phyloP scores from a whole-genome alignment of 2,888 invertebrate species.

The Sarcophaga variegata region DNA sequence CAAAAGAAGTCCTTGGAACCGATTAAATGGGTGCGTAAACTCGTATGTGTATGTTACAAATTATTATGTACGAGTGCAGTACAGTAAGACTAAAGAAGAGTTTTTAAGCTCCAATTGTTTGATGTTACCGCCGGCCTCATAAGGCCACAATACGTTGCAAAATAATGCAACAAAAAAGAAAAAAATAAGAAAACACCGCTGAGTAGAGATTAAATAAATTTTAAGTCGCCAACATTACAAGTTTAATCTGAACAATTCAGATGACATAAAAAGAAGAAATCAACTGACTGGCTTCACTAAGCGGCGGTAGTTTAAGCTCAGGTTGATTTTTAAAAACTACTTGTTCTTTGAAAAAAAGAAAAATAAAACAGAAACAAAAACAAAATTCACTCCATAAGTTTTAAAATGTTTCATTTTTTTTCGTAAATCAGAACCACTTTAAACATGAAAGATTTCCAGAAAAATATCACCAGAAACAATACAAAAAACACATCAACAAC shows the following conservation, averaged over 20 bases:
- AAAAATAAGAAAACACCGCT: slow-evolving; percentile 28
- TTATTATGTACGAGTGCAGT: slow-evolving; percentile 58
- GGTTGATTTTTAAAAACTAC: slow-evolving; percentile 22
- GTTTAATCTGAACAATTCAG: slow-evolving; percentile 67
- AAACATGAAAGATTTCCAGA: background rate
- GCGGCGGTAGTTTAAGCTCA: no score
- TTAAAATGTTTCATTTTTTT: slow-evolving; percentile 7
- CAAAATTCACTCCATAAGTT: slow-evolving; percentile 60
- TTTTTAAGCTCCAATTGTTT: slow-evolving; percentile 41
- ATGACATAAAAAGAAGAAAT: background rate
- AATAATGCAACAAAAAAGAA: background rate
- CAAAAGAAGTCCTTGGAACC: slow-evolving; percentile 60
- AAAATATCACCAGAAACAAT: slow-evolving; percentile 3
- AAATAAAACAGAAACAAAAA: background rate
- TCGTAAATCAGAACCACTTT: slow-evolving; percentile 54
- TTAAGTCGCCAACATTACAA: slow-evolving; percentile 69
- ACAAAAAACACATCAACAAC: slow-evolving; percentile 56
- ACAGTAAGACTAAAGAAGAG: slow-evolving; percentile 20
- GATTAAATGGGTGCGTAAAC: slow-evolving; percentile 39
- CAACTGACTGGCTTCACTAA: no score
- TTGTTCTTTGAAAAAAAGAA: slow-evolving; percentile 46
- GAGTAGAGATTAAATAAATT: slow-evolving; percentile 67
- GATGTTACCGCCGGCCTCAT: slow-evolving; percentile 48
- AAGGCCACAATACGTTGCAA: slow-evolving; percentile 5
- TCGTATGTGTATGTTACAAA: slow-evolving; percentile 67